These are phyloP conservation scores for Pachymerium ferrugineum DNA, from an alignment of 2,888 invertebrate genomes.

Conservation along the genomic window DNA sequence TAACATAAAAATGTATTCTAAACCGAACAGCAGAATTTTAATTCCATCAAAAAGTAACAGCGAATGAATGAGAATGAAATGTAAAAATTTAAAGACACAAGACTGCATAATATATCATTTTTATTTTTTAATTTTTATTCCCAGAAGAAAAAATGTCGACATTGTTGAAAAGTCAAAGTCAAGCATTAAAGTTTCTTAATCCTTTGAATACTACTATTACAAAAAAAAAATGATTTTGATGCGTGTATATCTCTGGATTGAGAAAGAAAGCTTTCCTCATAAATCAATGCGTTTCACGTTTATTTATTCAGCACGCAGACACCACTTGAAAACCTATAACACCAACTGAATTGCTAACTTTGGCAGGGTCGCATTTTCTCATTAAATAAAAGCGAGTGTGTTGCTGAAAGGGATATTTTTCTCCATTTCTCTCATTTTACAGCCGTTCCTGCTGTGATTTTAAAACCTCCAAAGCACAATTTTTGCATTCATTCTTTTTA, in stretches of 20 bases:
- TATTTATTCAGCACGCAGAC: constrained; percentile 8
- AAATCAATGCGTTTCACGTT: background rate
- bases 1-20: too few relatives aligned
- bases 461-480: background rate
- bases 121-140: background rate
- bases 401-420: constrained; percentile 3
- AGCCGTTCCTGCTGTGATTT: constrained; percentile 7
- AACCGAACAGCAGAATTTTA: too few relatives aligned
- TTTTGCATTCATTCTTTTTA: background rate
- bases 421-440: constrained; percentile 8
- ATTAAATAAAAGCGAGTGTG: constrained; percentile 9
- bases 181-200: background rate
- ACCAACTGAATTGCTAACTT: constrained; percentile 13
- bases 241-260: constrained; percentile 8
- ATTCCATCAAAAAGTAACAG: too few relatives aligned
- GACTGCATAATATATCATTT: too few relatives aligned
- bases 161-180: background rate
- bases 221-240: background rate
- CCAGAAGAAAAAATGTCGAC: background rate
- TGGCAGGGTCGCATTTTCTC: constrained; percentile 9
- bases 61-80: too few relatives aligned
- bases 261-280: constrained; percentile 2
- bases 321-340: constrained; percentile 13
- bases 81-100: too few relatives aligned
- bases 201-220: background rate